Evolutionary conservation across 2,113 vertebrate species (phyloP).

Genomic region (Carollia perspicillata): DNA sequence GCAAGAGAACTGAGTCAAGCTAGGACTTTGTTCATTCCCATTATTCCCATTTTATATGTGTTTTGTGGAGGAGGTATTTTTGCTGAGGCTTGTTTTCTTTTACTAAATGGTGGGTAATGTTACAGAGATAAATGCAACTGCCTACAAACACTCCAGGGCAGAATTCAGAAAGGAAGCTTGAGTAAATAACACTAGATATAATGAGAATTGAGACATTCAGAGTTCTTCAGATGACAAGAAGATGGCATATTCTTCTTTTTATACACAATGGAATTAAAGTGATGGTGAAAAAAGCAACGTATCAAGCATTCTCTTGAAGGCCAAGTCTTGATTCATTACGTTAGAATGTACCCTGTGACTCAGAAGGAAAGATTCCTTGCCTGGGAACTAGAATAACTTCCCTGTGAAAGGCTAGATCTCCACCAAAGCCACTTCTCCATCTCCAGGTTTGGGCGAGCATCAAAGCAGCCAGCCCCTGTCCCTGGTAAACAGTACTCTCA

Average conservation of each 20-base stretch:
- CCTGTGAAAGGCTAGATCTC: neutral
- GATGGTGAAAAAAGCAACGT: neutral
- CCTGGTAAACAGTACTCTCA: neutral
- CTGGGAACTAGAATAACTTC: neutral
- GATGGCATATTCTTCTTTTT: neutral
- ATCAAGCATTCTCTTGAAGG: neutral
- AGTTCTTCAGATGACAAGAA: conserved; percentile 36
- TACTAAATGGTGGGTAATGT: conserved; percentile 44
- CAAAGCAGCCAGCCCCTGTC: neutral
- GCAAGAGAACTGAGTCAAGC: conserved; percentile 40
- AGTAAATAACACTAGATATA: conserved; percentile 22
- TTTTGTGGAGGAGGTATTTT: conserved; percentile 53
- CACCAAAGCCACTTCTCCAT: neutral
- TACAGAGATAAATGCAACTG: conserved; percentile 56
- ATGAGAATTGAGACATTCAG: conserved; percentile 39
- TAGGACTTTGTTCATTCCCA: conserved; percentile 50
- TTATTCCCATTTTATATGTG: conserved; percentile 38
- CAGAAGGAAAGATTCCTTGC: neutral
- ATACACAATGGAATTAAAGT: neutral
- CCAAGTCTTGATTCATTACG: neutral
- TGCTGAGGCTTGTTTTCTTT: conserved; percentile 56
- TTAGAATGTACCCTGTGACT: neutral
- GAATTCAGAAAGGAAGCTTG: conserved; percentile 29
- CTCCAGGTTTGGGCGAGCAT: neutral
- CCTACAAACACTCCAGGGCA: conserved; percentile 43